A percentile compares a stretch with the other conserved stretches of the same genome.
phyloP scores from a whole-genome alignment of 2,888 invertebrate species.

The Pterostichus niger region DNA sequence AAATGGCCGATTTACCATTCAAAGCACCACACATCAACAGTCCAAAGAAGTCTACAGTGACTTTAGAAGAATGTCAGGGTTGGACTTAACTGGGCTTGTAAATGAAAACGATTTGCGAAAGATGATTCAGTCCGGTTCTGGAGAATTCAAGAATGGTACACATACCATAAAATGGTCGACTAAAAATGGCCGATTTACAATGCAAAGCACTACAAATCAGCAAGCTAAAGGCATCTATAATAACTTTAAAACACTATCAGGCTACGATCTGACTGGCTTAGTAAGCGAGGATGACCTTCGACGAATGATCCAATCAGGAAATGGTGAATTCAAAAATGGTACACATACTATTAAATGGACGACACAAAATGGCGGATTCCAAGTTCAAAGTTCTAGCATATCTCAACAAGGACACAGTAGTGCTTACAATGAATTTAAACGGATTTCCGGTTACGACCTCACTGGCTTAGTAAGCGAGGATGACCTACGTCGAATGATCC shows the following conservation, averaged over 20 bases:
- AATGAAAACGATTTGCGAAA: constrained; percentile 73
- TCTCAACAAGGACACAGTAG: background rate
- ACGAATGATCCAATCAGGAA: constrained; percentile 33
- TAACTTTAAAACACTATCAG: too few species aligned
- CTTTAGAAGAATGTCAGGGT: constrained; percentile 68
- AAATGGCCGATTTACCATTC: too few species aligned
- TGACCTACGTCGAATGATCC: background rate
- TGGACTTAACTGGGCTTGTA: constrained; percentile 76
- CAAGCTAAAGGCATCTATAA: constrained; percentile 70
- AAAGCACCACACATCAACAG: background rate
- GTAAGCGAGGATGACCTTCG: constrained; percentile 49
- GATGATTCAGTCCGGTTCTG: constrained; percentile 6
- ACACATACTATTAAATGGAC: constrained; percentile 54
- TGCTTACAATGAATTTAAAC: background rate
- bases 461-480: constrained; percentile 77
- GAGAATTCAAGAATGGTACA: constrained; percentile 28
- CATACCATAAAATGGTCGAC: constrained; percentile 24
- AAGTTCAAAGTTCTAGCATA: background rate
- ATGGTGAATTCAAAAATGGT: constrained; percentile 52
- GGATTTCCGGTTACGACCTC: constrained; percentile 73
- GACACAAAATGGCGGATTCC: constrained; percentile 30
- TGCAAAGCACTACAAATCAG: background rate
- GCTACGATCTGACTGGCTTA: constrained; percentile 24
- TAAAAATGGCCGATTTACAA: constrained; percentile 2
- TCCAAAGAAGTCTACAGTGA: too few species aligned